Conservation (phyloP, 2,797 vertebrate species). For the Antrozous pallidus region DNA sequence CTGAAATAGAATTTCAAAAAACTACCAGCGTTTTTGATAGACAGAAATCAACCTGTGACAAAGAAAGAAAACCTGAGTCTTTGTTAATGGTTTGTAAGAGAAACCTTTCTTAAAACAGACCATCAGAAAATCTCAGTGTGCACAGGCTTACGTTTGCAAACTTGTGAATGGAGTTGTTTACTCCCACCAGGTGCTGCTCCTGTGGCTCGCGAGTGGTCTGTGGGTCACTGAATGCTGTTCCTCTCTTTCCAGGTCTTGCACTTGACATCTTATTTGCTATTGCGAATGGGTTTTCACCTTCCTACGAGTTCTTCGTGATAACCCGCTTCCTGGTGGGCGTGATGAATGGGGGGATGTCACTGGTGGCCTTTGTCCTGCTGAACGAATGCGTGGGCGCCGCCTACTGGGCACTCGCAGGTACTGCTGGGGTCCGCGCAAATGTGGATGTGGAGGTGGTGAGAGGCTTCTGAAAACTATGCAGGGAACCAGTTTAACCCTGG, state of each 20-base stretch:
- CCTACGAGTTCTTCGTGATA: constrained; percentile 82
- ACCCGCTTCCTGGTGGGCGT: constrained; percentile 86
- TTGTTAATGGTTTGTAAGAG: constrained; percentile 20
- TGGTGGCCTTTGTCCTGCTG: constrained; percentile 87
- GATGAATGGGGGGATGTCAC: constrained; percentile 88
- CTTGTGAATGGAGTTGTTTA: neutral
- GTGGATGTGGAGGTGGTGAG: neutral
- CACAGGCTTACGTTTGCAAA: constrained; percentile 19
- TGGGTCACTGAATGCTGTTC: constrained; percentile 46
- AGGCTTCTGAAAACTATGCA: neutral
- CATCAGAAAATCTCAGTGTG: constrained; percentile 19
- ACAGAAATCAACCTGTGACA: neutral
- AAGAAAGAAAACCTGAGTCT: constrained; percentile 1
- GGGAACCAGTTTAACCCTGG: neutral
- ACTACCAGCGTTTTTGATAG: neutral
- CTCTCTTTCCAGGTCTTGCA: constrained; percentile 83
- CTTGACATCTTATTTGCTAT: constrained; percentile 86
- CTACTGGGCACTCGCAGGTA: constrained; percentile 88
- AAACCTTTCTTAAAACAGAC: neutral
- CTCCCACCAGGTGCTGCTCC: constrained; percentile 26
- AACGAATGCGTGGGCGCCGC: constrained; percentile 87
- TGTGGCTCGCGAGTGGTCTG: too few species aligned
- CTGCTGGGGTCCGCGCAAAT: neutral
- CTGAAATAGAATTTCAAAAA: too few species aligned
- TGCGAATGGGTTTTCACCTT: constrained; percentile 85